These are phyloP conservation scores for Rhingia rostrata DNA, from an alignment of 2,888 invertebrate species.

Conservation along the genomic window DNA sequence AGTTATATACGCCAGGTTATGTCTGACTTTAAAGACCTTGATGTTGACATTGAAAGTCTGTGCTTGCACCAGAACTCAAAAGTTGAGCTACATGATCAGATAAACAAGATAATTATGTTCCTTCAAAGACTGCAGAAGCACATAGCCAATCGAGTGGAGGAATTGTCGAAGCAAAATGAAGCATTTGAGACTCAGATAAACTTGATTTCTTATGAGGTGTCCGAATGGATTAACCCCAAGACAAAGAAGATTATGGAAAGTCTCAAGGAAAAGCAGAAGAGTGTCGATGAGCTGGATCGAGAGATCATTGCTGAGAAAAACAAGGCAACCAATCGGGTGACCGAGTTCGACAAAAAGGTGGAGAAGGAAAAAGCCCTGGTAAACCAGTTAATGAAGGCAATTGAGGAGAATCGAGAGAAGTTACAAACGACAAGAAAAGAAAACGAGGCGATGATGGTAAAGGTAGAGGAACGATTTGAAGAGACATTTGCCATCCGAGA, in stretches of 20 bases:
- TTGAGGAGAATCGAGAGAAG: conserved; percentile 7
- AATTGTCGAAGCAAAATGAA: conserved; percentile 26
- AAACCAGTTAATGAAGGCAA: neutral
- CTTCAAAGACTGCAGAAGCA: conserved; percentile 41
- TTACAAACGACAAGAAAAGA: conserved; percentile 3
- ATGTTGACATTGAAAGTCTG: conserved; percentile 46
- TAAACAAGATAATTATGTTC: conserved; percentile 11
- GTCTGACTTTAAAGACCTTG: conserved; percentile 44
- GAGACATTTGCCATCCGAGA: conserved; percentile 31
- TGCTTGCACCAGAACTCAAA: conserved; percentile 61
- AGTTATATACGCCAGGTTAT: conserved; percentile 45
- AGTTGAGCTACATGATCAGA: conserved; percentile 32
- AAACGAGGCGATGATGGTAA: conserved; percentile 46
- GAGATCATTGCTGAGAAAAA: conserved; percentile 44
- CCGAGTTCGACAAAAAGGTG: conserved; percentile 16
- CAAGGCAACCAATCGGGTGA: conserved; percentile 17
- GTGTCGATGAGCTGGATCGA: conserved; percentile 41
- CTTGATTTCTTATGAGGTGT: conserved; percentile 49
- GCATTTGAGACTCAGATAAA: conserved; percentile 40
- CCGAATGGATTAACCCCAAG: conserved; percentile 57
- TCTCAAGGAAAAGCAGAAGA: conserved; percentile 21
- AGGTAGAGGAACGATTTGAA: conserved; percentile 46
- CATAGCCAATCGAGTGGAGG: conserved; percentile 21
- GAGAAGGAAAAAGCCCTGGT: conserved; percentile 4
- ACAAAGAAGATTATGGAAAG: conserved; percentile 23